phyloP scores from a whole-genome alignment of 2,888 invertebrate genomes.

The Idaea biselata region DNA sequence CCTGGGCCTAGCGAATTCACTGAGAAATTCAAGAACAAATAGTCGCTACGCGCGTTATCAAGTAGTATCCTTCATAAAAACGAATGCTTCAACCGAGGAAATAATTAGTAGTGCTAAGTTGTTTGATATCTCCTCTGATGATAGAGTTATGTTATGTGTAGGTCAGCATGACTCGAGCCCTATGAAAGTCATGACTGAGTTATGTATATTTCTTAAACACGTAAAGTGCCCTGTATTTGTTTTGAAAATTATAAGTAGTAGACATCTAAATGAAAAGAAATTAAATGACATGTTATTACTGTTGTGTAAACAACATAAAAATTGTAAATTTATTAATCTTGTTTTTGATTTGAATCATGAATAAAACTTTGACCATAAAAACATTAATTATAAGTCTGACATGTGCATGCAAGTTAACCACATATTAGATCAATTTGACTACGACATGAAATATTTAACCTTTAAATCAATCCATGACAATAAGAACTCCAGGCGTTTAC shows the following conservation, averaged over 20 bases:
- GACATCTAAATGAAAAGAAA: slow-evolving; percentile 1
- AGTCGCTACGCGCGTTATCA: slow-evolving; percentile 3
- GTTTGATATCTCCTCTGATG: slow-evolving; percentile 5
- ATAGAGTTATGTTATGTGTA: slow-evolving; percentile 5
- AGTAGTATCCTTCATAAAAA: slow-evolving; percentile 4
- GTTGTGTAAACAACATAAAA: slow-evolving; percentile 2
- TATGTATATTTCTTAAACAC: slow-evolving; percentile 4
- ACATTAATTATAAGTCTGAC: background rate
- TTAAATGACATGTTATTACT: slow-evolving; percentile 3
- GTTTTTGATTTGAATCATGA: too few relatives aligned
- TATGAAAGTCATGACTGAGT: slow-evolving; percentile 5
- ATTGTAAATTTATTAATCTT: slow-evolving; percentile 6
- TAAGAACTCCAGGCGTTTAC: background rate
- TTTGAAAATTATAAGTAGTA: background rate
- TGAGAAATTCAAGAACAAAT: too few relatives aligned
- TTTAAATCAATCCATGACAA: background rate
- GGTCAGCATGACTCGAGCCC: slow-evolving; percentile 8
- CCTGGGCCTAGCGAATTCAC: too few relatives aligned
- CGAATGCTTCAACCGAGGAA: slow-evolving; percentile 4
- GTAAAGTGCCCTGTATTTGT: slow-evolving; percentile 6
- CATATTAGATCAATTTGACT: slow-evolving; percentile 6
- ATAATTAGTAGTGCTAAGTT: background rate
- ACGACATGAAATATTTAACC: background rate
- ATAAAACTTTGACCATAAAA: background rate
- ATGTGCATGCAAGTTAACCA: slow-evolving; percentile 2